Evolutionary conservation across 2,888 invertebrate species (phyloP), one percentile per base, ranked within the genome.

Genomic region (Silvanus unidentatus): DNA sequence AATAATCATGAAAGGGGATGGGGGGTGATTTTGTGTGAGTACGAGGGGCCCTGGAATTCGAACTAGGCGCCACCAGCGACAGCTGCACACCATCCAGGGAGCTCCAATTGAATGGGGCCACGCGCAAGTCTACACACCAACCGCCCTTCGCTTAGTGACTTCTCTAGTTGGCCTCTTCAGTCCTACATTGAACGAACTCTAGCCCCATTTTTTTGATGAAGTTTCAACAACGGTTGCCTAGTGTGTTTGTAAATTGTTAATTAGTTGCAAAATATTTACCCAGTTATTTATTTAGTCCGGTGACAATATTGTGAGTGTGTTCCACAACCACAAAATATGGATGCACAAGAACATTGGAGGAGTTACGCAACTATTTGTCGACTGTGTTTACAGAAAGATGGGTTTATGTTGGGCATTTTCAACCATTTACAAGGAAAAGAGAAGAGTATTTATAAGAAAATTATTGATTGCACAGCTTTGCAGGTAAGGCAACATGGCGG

Each of bases 331-430:
- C 4, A 13, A 6, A 47, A 49, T 43, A 62, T 63, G 62, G 62
- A 61, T n/a, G 43, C 41, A 30, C 34, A 37, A 32, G 67, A 67
- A 37, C 74, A 76, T 54, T 77, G 79, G 66, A 72, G 76, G 42
- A 79, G 77, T 73, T 79, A 80, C 65, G 77, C 79, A 68, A 74
- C 76, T 52, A 75, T 82, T 16, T 85, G 85, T 71, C 77, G 85
- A 27, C 70, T 85, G 52, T 85, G 85, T 65, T 72, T 84, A 59
- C 75, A 75, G 55, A 77, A 78, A 63, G 79, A 79, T 60, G 76
- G 80, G 43, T 76, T 80, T 53, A 76, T 79, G 68, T 72, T 78
- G 52, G 80, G 82, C 42, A 79, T 84, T 61, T 83, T 80, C 66
- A 79, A 79, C 57, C 75, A 77, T 57, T 72, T 75, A 36, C 69